Base-by-base conservation (phyloP, 2,113 vertebrate species). In the Oncorhynchus kisutch region DNA sequence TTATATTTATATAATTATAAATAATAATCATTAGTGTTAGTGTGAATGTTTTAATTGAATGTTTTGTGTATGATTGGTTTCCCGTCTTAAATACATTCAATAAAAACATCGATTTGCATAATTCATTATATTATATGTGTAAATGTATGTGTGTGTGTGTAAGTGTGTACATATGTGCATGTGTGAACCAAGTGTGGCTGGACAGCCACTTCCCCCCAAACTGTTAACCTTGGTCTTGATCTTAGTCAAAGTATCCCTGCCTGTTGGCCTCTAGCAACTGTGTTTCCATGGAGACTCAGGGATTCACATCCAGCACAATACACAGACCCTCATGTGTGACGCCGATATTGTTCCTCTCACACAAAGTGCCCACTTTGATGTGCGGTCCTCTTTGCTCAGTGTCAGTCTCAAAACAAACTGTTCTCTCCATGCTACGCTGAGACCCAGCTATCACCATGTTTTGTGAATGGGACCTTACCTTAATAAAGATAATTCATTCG, bases 301-400 rank as follows among this genome's bases (percentile, higher is more conserved):
- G 84, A 82, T 87, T 86, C 76, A 81, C 76, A 84, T 70, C 72
- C 51, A 74, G 74, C 81, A 92, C 86, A 91, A 93, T 91, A 92
- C 80, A 80, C 80, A 90, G 91, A 89, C 90, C 92, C 89, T 88
- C 90, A 92, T 93, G 92, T 91, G 91, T 93, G 93, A 93, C 87
- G 72, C 85, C 0, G 45, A 70, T 79, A 92, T 95, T 95, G 95
- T 94, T 94, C 92, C 87, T 64, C 81, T 81, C 88, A 93, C 93
- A 92, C 74, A 89, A 86, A 91, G 82, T 92, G 88, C 91, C 93
- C 92, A 92, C 91, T 94, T 94, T 93, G 93, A 94, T 93, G 90
- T 92, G 86, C 83, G 88, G 88, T 91, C 67, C 31, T 75, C 59
- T 29, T 39, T 29, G 39, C 39, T 25, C 24, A 11, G 14, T 51